A percentile compares a stretch with the other conserved stretches of the same genome.
phyloP scores from a whole-genome alignment of 2,797 vertebrate species.

The Sebastes trivittatus region DNA sequence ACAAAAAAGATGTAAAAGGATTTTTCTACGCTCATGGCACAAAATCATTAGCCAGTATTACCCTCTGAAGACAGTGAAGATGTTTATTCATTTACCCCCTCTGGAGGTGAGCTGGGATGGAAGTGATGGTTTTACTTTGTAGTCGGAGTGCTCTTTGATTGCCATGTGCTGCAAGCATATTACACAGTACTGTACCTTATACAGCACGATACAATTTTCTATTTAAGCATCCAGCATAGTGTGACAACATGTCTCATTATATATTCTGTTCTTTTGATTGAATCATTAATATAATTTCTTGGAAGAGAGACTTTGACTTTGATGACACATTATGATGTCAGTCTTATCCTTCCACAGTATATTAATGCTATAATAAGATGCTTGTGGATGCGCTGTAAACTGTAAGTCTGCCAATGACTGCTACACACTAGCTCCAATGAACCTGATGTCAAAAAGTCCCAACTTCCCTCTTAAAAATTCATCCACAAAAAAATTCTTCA shows the following conservation, averaged over 20 bases:
- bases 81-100: slow-evolving; percentile 45
- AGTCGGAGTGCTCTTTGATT: background rate
- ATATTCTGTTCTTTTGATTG: background rate
- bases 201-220: background rate
- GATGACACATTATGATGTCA: slow-evolving; percentile 20
- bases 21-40: slow-evolving; percentile 14
- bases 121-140: slow-evolving; percentile 14
- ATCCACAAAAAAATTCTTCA: background rate
- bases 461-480: background rate
- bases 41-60: slow-evolving; percentile 26
- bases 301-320: slow-evolving; percentile 17
- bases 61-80: slow-evolving; percentile 5
- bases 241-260: slow-evolving; percentile 9
- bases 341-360: background rate
- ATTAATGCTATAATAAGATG: slow-evolving; percentile 23
- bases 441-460: background rate
- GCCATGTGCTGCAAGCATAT: background rate
- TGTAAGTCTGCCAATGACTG: slow-evolving; percentile 6
- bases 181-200: background rate
- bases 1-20: background rate
- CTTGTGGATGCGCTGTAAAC: background rate
- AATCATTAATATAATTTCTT: slow-evolving; percentile 1
- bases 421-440: background rate
- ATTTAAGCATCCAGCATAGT: background rate
- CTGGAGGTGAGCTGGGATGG: slow-evolving; percentile 8